phyloP scores from a whole-genome alignment of 2,888 invertebrate species.

The Dromius quadrimaculatus region DNA sequence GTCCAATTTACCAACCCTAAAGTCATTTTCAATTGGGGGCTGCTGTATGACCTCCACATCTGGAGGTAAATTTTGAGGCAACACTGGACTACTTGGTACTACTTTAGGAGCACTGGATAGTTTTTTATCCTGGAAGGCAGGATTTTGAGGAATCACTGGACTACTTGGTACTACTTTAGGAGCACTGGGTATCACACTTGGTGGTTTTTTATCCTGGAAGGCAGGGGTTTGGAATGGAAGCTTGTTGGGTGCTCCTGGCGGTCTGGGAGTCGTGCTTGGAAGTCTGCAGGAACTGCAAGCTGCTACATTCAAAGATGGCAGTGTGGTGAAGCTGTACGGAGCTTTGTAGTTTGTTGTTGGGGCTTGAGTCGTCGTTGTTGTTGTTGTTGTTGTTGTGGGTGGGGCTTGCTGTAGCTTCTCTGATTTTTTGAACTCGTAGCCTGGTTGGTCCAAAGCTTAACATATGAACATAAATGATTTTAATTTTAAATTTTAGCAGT shows the following conservation, averaged over 20 bases:
- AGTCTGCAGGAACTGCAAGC: constrained; percentile 74
- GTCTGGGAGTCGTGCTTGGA: constrained; percentile 68
- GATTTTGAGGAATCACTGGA: constrained; percentile 15
- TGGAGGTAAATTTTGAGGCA: neutral
- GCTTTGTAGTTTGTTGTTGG: constrained; percentile 54
- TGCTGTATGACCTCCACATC: neutral
- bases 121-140: constrained; percentile 57
- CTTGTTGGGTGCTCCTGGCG: constrained; percentile 56
- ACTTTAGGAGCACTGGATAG: neutral
- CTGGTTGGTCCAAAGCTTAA: constrained; percentile 57
- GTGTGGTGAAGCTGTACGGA: constrained; percentile 60
- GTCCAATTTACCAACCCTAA: neutral
- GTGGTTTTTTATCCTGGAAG: constrained; percentile 56
- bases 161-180: neutral
- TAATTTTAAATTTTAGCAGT: constrained; percentile 29
- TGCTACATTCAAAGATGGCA: constrained; percentile 64
- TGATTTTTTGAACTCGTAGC: constrained; percentile 54
- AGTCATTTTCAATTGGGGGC: neutral
- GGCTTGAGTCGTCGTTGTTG: constrained; percentile 55
- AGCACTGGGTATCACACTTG: neutral
- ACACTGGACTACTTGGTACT: neutral
- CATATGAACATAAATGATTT: constrained; percentile 6
- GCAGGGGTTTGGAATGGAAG: constrained; percentile 60
- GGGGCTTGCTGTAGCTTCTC: no score
- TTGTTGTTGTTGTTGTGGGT: constrained; percentile 55